phyloP scores from a whole-genome alignment of 2,797 vertebrate species.

The Acanthurus tractus region DNA sequence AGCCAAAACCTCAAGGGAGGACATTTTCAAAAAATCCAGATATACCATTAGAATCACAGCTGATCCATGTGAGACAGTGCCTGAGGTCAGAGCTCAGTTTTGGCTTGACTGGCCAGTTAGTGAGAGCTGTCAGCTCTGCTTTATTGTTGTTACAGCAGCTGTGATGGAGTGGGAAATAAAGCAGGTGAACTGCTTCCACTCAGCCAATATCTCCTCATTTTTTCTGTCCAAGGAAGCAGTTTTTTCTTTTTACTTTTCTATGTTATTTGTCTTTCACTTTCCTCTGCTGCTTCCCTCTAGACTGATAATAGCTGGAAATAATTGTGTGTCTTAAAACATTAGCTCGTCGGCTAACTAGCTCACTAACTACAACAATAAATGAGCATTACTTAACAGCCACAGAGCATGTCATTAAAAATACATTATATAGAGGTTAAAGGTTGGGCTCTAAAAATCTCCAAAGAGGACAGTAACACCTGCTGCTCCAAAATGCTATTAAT shows the following conservation, averaged over 20 bases:
- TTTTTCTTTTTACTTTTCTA: not conserved
- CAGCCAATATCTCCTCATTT: slow-evolving; percentile 6
- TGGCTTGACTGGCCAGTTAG: slow-evolving; percentile 49
- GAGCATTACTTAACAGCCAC: too few species aligned
- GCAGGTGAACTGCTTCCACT: slow-evolving; percentile 12
- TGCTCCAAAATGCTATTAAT: too few species aligned
- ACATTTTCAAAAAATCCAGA: slow-evolving; percentile 27
- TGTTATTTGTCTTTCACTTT: too few species aligned
- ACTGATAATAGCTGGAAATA: too few species aligned
- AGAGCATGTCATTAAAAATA: too few species aligned
- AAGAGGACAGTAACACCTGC: too few species aligned
- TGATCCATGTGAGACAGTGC: slow-evolving; percentile 44
- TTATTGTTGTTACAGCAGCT: slow-evolving; percentile 34
- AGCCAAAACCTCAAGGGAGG: not conserved
- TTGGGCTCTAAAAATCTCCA: too few species aligned
- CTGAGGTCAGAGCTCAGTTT: slow-evolving; percentile 51
- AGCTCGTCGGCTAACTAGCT: too few species aligned
- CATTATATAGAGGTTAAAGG: too few species aligned
- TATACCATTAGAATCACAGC: slow-evolving; percentile 30
- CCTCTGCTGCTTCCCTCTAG: too few species aligned
- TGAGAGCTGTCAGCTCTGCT: slow-evolving; percentile 50
- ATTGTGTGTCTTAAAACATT: too few species aligned
- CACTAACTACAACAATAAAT: too few species aligned
- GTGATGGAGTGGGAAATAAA: slow-evolving; percentile 35
- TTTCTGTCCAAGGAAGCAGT: not conserved